Evolutionary conservation across 2,113 vertebrate genomes (phyloP), one percentile per base, ranked within the genome.

Genomic region (Copsychus sechellarum): DNA sequence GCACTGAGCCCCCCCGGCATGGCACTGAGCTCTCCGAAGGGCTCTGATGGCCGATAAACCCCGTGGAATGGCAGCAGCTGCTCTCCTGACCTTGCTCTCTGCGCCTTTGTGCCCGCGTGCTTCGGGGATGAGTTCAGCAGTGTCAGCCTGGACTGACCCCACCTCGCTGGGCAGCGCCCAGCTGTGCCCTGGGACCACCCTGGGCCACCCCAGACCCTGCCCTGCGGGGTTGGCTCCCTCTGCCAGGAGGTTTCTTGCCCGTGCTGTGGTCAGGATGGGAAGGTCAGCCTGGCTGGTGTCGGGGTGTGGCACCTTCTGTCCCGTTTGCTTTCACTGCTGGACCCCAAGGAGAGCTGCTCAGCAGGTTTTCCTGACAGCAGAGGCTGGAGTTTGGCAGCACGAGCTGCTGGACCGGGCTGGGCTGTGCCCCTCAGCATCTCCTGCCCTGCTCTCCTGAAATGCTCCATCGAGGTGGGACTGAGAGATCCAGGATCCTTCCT

Each of bases 211-310:
- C 33, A 1, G 31, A 5, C 26, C 47, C 24, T 21, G 26, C 33
- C 33, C 1, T 0, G 3, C 10, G 14, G 8, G n/a, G 2, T 0
- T 5, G 12, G 28, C 20, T 21, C 33, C 45, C 38, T 66, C 25
- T 29, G 64, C 60, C 2, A 0, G 10, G 21, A 31, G 1, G 8
- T 0, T n/a, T 69, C 9, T 6, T 14, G 31, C 70, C 17, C 0
- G 0, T 40, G 40, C 54, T 12, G 7, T 33, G 64, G 26, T 2
- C 7, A 0, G 36, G 25, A 1, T 2, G 65, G 54, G 56, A 10
- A 8, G 81, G 21, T 16, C 87, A 62, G 47, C 20, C 43, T 4
- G 24, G 12, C 61, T 43, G 3, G 40, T 40, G 40, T 40, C 13
- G 40, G 16, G 40, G 6, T 12, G 12, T 8, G 22, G 65, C 40